Percentiles rank a stretch among this genome's conserved stretches.
Evolutionary conservation across 2,113 vertebrate species (phyloP).

Genomic region (Danionella cerebrum): DNA sequence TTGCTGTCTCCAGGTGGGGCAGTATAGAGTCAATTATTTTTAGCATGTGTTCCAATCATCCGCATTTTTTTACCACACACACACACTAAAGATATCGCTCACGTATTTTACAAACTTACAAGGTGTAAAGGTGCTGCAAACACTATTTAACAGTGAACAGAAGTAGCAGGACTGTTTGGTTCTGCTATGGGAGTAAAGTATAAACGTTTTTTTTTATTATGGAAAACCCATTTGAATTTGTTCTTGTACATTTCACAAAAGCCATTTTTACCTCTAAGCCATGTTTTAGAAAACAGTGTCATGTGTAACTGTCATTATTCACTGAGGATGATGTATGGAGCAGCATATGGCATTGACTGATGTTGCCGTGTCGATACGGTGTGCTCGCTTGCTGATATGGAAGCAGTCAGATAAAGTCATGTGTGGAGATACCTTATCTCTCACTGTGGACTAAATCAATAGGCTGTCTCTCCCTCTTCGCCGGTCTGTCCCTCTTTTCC

Average conservation of each 20-base stretch:
- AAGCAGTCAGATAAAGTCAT: constrained; percentile 34
- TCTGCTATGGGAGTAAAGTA: no score
- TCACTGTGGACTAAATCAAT: constrained; percentile 33
- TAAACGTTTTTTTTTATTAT: no score
- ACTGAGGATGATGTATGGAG: background rate
- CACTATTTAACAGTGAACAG: no score
- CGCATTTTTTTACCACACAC: no score
- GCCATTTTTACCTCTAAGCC: no score
- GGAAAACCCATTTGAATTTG: background rate
- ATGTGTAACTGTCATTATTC: background rate
- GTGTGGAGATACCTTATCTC: constrained; percentile 29
- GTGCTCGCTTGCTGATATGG: constrained; percentile 25
- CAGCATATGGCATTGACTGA: background rate
- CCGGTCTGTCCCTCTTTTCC: background rate
- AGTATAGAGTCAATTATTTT: no score
- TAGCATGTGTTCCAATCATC: no score
- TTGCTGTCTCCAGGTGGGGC: no score
- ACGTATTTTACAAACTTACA: no score
- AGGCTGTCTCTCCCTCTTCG: constrained; percentile 24
- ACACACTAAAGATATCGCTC: no score
- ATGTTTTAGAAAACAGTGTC: background rate
- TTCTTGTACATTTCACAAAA: background rate
- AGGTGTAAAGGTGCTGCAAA: no score
- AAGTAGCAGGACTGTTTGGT: no score
- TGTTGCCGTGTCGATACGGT: constrained; percentile 21